Percentiles rank a stretch among this genome's conserved stretches.
Conservation (phyloP, 2,113 vertebrate genomes). For the Pavo muticus region DNA sequence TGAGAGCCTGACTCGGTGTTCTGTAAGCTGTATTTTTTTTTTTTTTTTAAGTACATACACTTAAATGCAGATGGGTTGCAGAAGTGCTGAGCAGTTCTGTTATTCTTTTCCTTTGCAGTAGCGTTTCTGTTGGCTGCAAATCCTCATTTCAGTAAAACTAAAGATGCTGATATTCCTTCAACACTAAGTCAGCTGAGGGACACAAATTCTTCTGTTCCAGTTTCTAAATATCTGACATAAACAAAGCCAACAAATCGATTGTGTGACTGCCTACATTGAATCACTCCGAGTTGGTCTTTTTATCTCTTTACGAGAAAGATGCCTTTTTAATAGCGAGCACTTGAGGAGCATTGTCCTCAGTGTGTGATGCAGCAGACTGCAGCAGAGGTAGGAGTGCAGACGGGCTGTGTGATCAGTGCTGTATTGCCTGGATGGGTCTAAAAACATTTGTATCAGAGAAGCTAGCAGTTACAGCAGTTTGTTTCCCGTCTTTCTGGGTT, state of each 20-base stretch:
- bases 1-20: background rate
- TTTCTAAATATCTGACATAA: background rate
- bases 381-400: background rate
- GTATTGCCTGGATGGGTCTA: background rate
- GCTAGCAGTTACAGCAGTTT: background rate
- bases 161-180: background rate
- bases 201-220: background rate
- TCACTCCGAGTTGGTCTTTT: background rate
- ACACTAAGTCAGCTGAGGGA: background rate
- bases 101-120: background rate
- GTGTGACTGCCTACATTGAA: background rate
- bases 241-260: background rate
- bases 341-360: background rate
- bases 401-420: background rate
- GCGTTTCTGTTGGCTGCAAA: background rate
- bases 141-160: background rate
- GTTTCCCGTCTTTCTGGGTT: background rate
- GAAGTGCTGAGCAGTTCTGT: background rate
- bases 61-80: background rate
- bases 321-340: background rate
- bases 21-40: background rate
- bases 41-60: background rate
- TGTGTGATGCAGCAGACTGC: background rate
- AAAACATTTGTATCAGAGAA: background rate
- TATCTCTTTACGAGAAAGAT: background rate